Evolutionary conservation across 2,113 vertebrate species (phyloP).

Genomic region (Ophiodon elongatus): DNA sequence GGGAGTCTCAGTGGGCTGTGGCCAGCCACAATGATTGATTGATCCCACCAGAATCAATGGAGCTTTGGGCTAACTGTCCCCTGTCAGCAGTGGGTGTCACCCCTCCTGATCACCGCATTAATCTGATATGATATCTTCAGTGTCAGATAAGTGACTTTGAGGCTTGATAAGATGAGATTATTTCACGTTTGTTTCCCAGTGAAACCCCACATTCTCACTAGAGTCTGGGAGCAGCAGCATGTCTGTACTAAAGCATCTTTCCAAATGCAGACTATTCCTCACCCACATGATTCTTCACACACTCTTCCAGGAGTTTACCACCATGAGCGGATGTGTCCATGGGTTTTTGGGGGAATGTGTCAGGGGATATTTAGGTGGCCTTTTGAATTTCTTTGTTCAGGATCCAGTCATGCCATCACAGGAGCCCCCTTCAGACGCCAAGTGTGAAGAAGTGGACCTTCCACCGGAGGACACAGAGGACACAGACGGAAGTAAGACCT

Average conservation of each 20-base stretch:
- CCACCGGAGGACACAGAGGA: conserved; percentile 91
- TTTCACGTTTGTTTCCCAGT: background rate
- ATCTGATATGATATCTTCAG: background rate
- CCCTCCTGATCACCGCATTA: conserved; percentile 9
- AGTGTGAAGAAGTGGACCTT: conserved; percentile 88
- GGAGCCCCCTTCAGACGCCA: conserved; percentile 91
- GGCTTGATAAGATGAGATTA: conserved; percentile 15
- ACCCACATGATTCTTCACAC: conserved; percentile 5
- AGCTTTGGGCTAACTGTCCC: background rate
- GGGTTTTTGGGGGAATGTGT: conserved; percentile 3
- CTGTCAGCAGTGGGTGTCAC: background rate
- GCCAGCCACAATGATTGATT: too few relatives aligned
- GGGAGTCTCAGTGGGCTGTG: too few relatives aligned
- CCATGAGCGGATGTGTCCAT: conserved; percentile 1
- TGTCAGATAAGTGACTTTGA: conserved; percentile 23
- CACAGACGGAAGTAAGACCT: conserved; percentile 89
- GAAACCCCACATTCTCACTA: background rate
- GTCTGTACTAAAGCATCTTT: conserved; percentile 1
- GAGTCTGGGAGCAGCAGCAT: background rate
- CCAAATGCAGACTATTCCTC: background rate
- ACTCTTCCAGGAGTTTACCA: conserved; percentile 1
- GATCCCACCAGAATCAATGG: conserved; percentile 65
- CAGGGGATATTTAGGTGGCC: background rate
- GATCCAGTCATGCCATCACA: conserved; percentile 99
- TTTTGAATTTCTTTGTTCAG: conserved; percentile 76